A percentile compares a stretch with the other conserved stretches of the same genome.
phyloP scores from a whole-genome alignment of 2,797 vertebrate species.

The Philypnodon macrostomus region DNA sequence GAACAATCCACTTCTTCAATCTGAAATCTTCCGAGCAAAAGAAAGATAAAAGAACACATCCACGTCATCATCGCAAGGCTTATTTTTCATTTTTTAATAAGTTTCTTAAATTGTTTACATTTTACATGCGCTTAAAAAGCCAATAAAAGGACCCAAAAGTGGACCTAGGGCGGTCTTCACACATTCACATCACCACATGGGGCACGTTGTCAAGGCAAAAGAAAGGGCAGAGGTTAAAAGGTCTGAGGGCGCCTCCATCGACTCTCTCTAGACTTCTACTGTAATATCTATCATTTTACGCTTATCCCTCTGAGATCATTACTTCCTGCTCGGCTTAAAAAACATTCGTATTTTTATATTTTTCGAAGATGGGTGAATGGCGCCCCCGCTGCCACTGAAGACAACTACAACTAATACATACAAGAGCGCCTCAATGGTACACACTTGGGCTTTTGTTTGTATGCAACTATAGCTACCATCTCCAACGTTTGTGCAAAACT shows the following conservation, averaged over 20 bases:
- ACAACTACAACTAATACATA: constrained; percentile 74
- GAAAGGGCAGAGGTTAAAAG: constrained; percentile 81
- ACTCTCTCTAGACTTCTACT: constrained; percentile 60
- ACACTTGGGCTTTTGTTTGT: constrained; percentile 67
- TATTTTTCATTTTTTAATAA: constrained; percentile 72
- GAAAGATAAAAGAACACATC: constrained; percentile 84
- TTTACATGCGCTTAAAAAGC: constrained; percentile 88
- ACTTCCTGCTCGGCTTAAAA: constrained; percentile 36
- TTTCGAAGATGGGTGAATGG: constrained; percentile 64
- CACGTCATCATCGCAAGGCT: constrained; percentile 86
- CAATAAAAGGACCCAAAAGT: constrained; percentile 81
- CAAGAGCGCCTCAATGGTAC: constrained; percentile 69
- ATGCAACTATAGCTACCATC: constrained; percentile 66
- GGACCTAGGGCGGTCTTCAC: constrained; percentile 81
- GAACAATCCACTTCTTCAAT: constrained; percentile 76
- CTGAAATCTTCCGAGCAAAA: constrained; percentile 83
- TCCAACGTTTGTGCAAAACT: constrained; percentile 74
- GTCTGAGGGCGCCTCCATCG: constrained; percentile 72
- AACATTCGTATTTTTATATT: constrained; percentile 30
- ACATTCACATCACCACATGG: constrained; percentile 88
- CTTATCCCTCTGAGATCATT: constrained; percentile 40
- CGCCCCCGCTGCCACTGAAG: constrained; percentile 66
- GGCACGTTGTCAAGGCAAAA: constrained; percentile 88
- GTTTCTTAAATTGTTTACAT: constrained; percentile 82
- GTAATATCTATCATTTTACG: constrained; percentile 45